Percentiles rank a stretch among this genome's conserved stretches.
phyloP scores from a whole-genome alignment of 2,113 vertebrate genomes.

The Gavia stellata region DNA sequence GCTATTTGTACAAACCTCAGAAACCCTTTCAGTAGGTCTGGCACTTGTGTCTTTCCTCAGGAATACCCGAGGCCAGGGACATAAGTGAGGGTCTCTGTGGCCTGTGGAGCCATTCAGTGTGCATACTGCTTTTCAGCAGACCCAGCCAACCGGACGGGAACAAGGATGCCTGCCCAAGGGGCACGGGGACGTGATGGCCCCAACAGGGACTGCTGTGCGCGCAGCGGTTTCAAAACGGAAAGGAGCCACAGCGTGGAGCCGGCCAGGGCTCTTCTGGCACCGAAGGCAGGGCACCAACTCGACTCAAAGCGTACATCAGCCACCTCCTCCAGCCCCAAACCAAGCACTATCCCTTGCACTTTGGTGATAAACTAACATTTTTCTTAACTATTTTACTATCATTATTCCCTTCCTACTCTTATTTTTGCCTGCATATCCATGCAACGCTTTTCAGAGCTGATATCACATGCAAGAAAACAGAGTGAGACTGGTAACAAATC shows the following conservation, averaged over 20 bases:
- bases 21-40: not conserved
- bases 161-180: not conserved
- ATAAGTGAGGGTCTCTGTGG: not conserved
- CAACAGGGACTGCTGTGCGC: accelerated
- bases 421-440: not conserved
- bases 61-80: accelerated
- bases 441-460: not conserved
- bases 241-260: accelerated
- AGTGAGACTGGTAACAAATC: not conserved
- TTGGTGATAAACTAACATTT: not conserved
- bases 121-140: not conserved
- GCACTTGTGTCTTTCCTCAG: not conserved
- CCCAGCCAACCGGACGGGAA: not conserved
- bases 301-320: not conserved
- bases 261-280: not conserved
- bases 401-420: not conserved
- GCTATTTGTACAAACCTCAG: not conserved
- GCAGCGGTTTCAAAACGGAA: not conserved
- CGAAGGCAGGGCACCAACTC: not conserved
- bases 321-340: not conserved
- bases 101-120: not conserved
- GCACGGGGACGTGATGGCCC: not conserved
- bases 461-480: not conserved
- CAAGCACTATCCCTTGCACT: not conserved
- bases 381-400: not conserved